Base-by-base conservation (phyloP, 2,113 vertebrate genomes). In the Etia nguti region DNA sequence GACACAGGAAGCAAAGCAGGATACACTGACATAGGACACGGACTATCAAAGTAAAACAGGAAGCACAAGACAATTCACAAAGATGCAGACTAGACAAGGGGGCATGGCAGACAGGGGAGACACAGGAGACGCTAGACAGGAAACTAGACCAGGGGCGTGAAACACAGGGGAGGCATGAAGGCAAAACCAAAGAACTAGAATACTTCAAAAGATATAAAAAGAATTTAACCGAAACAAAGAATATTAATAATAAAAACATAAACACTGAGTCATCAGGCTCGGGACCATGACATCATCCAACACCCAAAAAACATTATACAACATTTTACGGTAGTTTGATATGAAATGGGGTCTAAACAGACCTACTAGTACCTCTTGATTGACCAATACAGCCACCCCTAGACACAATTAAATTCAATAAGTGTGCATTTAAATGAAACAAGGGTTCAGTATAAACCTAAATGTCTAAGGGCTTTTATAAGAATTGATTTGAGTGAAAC, bases 341-440 rank as follows among this genome's bases (percentile, higher is more conserved):
- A 1, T 48, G 38, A 46, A 73, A 24, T 70, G 8, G 12, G 2
- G 41, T 46, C 22, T 75, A 46, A 75, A 10, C 41, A 75, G 68
- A 46, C 41, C 41, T 18, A 73, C 2, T 16, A 29, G 9, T 26
- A 75, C 22, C 6, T 48, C 41, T 48, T 4, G 13, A 75, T 15
- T 18, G 22, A 48, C 41, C 24, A 75, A 75, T 41, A 48, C 68
- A 75, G 41, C 8, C 2, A 75, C 18, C 22, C 68, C 22, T 1
- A 75, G 38, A 24, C 22, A 16, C 65, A 73, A 46, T 26, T 73
- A 46, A 26, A 73, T 26, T 18, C 22, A 73, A 10, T 46, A 73
- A 18, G 38, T 73, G 68, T 0, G 0, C 15, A 50, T 29, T 48
- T 2, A 1, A 20, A 50, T 13, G 10, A 29, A 48, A 50, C 16